Base-by-base conservation (phyloP, 2,113 vertebrate species). In the Sus scrofa region DNA sequence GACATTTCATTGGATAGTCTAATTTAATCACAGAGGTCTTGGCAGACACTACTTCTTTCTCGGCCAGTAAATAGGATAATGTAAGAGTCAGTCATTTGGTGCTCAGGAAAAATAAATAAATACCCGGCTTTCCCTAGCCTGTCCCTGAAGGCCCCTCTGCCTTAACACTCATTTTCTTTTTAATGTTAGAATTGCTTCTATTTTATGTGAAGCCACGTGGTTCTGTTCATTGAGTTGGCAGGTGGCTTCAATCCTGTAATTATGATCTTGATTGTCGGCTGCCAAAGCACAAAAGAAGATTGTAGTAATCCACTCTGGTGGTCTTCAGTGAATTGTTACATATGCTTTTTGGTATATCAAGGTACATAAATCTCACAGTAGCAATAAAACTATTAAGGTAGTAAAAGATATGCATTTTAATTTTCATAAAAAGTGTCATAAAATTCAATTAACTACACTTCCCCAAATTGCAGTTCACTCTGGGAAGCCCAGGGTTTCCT, bases 111-210 rank as follows among this genome's bases (percentile, higher is more conserved):
- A 91, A 96, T n/a, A 44, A 44, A 74, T 79, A 97, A 97, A 95
- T 79, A 78, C 1, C 0, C 10, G 89, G 89, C 63, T 97, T 97
- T 86, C 62, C 30, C 62, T 92, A 88, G 86, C 27, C 60, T 86
- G 75, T 91, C 94, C 84, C 91, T 50, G 27, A 86, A 96, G 96
- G 70, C 52, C 70, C 54, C 92, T 94, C 75, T 93, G 70, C 78
- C 95, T 98, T 98, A 97, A 97, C 96, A 92, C 52, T 96, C 82
- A 89, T 97, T 98, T 97, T 73, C 81, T 97, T 97, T 97, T 97
- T 93, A 96, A 94, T 97, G 91, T 94, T 93, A 65, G 63, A 96
- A 96, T 87, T 70, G 95, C 95, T 96, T 96, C 79, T 96, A 71
- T 96, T 97, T 97, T 97, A 60, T 50, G 6, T 92, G 65, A 83